These are phyloP conservation scores for Loxodonta africana DNA, from an alignment of 2,113 vertebrate species.

Conservation along the genomic window DNA sequence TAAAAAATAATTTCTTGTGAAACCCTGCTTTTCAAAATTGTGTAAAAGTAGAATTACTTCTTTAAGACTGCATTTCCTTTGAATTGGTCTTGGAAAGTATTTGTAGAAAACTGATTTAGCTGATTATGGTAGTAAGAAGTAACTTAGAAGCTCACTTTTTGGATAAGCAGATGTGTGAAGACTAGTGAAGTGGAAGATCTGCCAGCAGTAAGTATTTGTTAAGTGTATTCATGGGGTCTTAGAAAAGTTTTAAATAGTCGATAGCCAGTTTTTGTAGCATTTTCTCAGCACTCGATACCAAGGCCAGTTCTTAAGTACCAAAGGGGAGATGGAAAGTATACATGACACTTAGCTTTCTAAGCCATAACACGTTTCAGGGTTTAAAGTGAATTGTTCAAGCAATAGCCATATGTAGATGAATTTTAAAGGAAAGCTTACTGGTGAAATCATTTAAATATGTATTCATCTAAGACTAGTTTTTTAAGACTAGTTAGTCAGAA, in stretches of 20 bases:
- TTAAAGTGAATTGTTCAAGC: neutral
- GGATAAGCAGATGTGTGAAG: neutral
- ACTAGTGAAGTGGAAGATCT: neutral
- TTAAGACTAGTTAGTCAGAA: neutral
- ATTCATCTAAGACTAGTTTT: neutral
- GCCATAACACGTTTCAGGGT: neutral
- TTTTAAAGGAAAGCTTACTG: neutral
- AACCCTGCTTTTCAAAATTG: neutral
- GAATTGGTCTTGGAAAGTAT: constrained; percentile 20
- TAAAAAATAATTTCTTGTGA: neutral
- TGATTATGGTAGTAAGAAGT: neutral
- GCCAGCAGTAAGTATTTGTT: constrained; percentile 8
- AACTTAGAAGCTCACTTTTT: neutral
- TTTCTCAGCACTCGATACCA: neutral
- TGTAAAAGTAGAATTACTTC: constrained; percentile 29
- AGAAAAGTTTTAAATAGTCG: neutral
- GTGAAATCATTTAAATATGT: neutral
- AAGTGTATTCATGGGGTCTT: neutral
- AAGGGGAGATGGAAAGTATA: neutral
- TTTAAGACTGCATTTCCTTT: constrained; percentile 44
- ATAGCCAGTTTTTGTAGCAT: neutral
- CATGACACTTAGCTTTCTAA: neutral
- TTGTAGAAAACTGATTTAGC: constrained; percentile 23
- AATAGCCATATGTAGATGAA: neutral
- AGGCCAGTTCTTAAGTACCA: neutral